These are phyloP conservation scores for Eupithecia pulchellata DNA, from an alignment of 2,888 invertebrate species.

Conservation along the genomic window DNA sequence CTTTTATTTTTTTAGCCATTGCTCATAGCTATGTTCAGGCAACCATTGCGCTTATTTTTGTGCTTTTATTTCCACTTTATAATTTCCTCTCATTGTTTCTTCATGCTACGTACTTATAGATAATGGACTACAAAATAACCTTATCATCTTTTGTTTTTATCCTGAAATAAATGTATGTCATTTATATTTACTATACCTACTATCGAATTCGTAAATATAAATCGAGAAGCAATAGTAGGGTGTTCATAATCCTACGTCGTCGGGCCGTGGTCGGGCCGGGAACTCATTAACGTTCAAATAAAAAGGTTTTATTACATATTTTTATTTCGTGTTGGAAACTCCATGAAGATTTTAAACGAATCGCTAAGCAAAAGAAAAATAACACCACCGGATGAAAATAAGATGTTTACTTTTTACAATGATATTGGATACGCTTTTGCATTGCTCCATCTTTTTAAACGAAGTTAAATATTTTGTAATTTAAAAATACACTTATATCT, in stretches of 20 bases:
- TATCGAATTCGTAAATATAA: constrained; percentile 4
- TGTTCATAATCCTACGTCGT: constrained; percentile 66
- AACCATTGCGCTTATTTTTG: no score
- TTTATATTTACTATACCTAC: no score
- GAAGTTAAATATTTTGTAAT: no score
- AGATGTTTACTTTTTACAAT: constrained; percentile 6
- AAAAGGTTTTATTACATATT: constrained; percentile 77
- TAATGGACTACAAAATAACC: no score
- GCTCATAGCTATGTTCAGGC: no score
- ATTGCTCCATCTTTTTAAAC: no score
- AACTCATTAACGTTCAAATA: constrained; percentile 76
- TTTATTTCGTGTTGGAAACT: constrained; percentile 68
- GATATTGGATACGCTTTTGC: constrained; percentile 4
- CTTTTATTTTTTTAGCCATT: neutral
- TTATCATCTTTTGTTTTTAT: no score
- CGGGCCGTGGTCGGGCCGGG: constrained; percentile 65
- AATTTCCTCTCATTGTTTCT: no score
- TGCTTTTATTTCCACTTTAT: no score
- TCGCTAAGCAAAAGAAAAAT: constrained; percentile 42
- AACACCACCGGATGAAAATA: neutral
- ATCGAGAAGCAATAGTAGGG: constrained; percentile 49
- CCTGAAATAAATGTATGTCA: no score
- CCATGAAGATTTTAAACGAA: constrained; percentile 48
- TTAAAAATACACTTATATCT: neutral
- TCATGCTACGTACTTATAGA: no score